Base-by-base conservation (phyloP, 2,797 vertebrate genomes). In the Hybognathus amarus region DNA sequence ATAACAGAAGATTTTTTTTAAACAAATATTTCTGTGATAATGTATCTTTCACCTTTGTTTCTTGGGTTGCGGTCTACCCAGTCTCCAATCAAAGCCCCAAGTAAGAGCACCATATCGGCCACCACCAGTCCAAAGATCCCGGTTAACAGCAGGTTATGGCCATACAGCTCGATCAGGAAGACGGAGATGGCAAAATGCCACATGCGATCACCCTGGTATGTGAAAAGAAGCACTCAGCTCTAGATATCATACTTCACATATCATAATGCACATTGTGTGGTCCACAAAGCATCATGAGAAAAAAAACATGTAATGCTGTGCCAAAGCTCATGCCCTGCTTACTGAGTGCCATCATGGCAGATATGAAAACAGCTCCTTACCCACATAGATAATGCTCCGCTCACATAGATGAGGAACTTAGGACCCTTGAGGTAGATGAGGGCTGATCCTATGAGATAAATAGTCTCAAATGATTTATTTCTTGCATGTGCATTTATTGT, bases 41-140 rank as follows among this genome's bases (percentile, higher is more conserved):
- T 45, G 18, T 20, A 63, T 24, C 5, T 9, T 6, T 61, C 90
- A 96, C 94, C 93, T 95, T 95, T 94, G 89, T 95, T 95, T 90
- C 94, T 95, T 83, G 95, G 94, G 89, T 96, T 95, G 71, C 95
- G 95, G 87, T 96, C 93, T 12, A 95, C 93, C 94, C 93, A 96
- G 84, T 96, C 94, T 89, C 95, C 96, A 90, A 95, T 94, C 89
- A 96, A 90, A 77, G 94, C 93, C 15, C 94, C 95, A n/a, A 95
- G 92, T 47, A 96, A 87, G 83, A 96, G 91, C 77, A 95, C 91
- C 59, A 95, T n/a, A 97, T 78, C 94, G 36, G 95, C 92, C 77
- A 95, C 92, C 40, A 93, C 94, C 89, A 97, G 88, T 77, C 93
- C 94, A 90, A 95, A 95, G 87, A 95, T 91, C 0, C 92, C 93